phyloP scores from a whole-genome alignment of 1,140 invertebrate species.

The Streblospio benedicti region DNA sequence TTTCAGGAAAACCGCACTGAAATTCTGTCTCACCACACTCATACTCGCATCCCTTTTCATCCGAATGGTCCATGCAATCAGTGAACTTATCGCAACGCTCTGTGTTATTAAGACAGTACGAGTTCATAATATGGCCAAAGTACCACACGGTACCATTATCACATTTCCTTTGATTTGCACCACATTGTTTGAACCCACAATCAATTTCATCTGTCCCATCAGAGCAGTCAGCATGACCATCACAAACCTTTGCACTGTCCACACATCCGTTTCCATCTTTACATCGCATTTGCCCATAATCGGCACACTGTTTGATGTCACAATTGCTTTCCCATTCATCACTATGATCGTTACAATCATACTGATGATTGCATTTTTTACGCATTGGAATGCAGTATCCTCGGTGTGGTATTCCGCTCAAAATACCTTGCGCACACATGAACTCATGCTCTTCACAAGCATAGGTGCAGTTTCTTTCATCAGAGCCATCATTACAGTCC shows the following conservation, averaged over 20 bases:
- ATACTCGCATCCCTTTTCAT: too few species aligned
- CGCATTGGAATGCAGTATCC: background rate
- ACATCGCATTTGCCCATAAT: background rate
- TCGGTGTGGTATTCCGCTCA: too few species aligned
- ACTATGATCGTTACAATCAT: background rate
- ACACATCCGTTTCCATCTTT: background rate
- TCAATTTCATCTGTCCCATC: constrained; percentile 1
- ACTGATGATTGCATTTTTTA: background rate
- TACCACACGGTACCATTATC: too few species aligned
- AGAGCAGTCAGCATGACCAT: background rate
- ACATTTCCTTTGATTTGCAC: too few species aligned
- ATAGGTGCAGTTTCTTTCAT: background rate
- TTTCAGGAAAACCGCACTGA: background rate
- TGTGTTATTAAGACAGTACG: background rate
- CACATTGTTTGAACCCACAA: too few species aligned
- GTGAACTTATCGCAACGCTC: background rate
- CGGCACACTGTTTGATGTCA: background rate
- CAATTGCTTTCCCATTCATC: constrained; percentile 3
- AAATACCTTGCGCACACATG: too few species aligned
- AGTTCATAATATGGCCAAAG: too few species aligned
- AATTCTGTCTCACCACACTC: too few species aligned
- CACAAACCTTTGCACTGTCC: background rate
- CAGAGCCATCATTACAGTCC: background rate
- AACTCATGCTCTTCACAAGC: background rate
- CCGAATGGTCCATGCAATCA: background rate